These are phyloP conservation scores for Nibea coibor DNA, from an alignment of 2,113 vertebrate species.

Conservation along the genomic window DNA sequence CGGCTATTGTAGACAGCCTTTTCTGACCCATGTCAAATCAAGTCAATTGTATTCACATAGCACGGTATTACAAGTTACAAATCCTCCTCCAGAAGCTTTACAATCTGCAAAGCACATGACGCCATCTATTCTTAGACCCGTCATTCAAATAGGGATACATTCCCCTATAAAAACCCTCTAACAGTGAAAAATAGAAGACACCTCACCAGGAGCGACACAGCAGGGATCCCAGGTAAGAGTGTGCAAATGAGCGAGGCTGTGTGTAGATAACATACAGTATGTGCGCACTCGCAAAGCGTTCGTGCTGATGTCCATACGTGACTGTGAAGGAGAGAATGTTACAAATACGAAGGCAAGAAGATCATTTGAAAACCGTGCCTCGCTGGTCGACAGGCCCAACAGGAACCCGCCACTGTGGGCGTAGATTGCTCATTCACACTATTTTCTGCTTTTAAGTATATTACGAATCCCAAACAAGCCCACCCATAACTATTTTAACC, in stretches of 20 bases:
- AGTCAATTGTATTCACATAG: not conserved
- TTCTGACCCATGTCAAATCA: not conserved
- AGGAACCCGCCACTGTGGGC: constrained; percentile 6
- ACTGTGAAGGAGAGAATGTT: constrained; percentile 10
- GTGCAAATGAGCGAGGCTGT: not conserved
- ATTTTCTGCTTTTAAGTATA: constrained; percentile 4
- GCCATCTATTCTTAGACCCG: too few relatives aligned
- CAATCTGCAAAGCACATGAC: not conserved
- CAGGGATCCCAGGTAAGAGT: not conserved
- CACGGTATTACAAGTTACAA: not conserved
- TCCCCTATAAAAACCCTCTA: not conserved
- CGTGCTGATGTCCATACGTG: constrained; percentile 1
- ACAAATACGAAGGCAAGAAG: not conserved
- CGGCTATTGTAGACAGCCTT: not conserved
- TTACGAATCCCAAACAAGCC: constrained; percentile 23
- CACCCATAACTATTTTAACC: constrained; percentile 53
- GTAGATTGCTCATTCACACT: constrained; percentile 38
- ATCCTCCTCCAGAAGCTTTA: not conserved
- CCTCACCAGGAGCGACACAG: not conserved
- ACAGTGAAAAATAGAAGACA: not conserved
- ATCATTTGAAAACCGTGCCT: constrained; percentile 4
- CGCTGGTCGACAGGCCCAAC: constrained; percentile 15
- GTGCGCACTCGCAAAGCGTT: constrained; percentile 13
- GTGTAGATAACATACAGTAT: too few relatives aligned
- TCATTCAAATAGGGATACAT: constrained; percentile 13